These are phyloP conservation scores for Chelonia mydas DNA, from an alignment of 2,797 vertebrate genomes.

Conservation along the genomic window DNA sequence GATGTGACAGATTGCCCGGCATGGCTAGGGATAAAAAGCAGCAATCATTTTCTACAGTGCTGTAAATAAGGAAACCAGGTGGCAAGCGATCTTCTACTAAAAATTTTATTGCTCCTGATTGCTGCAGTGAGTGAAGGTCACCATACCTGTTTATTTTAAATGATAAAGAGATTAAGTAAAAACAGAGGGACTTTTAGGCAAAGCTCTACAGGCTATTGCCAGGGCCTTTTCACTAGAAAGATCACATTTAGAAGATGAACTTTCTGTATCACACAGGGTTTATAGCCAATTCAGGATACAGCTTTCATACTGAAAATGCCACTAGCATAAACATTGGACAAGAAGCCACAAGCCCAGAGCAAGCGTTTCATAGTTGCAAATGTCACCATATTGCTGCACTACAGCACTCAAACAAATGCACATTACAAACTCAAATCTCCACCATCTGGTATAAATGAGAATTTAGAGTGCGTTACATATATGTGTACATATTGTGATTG, in stretches of 20 bases:
- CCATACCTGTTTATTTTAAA: not conserved
- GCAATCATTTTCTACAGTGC: not conserved
- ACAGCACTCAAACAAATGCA: not conserved
- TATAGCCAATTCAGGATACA: fast-evolving
- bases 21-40: not conserved
- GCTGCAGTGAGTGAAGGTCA: not conserved
- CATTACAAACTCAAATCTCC: not conserved
- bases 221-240: slow-evolving; percentile 44
- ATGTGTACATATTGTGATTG: not conserved
- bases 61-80: not conserved
- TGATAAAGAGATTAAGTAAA: slow-evolving; percentile 6
- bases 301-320: not conserved
- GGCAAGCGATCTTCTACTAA: not conserved
- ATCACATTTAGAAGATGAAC: not conserved
- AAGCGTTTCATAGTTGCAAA: not conserved
- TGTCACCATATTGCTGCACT: not conserved
- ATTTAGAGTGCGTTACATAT: not conserved
- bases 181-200: not conserved
- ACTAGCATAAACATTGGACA: not conserved
- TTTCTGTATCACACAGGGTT: not conserved
- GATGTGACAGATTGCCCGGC: not conserved
- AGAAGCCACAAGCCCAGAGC: not conserved
- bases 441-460: not conserved
- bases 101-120: not conserved
- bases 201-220: not conserved